A percentile compares a stretch with the other conserved stretches of the same genome.
phyloP scores from a whole-genome alignment of 2,113 vertebrate genomes.

The Cheilinus undulatus region DNA sequence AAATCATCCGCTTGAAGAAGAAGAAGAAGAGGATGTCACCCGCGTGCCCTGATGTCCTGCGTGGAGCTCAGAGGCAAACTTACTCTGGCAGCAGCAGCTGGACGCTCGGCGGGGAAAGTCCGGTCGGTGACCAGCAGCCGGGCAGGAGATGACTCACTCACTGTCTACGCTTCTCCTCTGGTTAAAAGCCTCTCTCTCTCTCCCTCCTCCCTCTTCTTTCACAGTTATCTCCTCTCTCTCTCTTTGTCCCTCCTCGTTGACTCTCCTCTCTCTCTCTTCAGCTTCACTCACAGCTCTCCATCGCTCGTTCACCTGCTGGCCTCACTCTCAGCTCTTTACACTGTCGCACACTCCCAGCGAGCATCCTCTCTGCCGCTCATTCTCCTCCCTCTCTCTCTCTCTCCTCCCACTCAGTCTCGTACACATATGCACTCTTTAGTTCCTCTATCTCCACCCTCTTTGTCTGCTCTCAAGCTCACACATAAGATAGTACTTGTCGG shows the following conservation, averaged over 20 bases:
- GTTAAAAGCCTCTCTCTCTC: constrained; percentile 10
- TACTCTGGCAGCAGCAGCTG: constrained; percentile 55
- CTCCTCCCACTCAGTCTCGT: constrained; percentile 56
- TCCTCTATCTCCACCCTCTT: constrained; percentile 58
- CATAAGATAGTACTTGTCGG: not conserved
- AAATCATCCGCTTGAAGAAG: constrained; percentile 18
- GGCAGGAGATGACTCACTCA: constrained; percentile 66
- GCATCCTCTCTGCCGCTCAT: constrained; percentile 55
- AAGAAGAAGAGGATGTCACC: constrained; percentile 12
- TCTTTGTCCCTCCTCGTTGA: not conserved
- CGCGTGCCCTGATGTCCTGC: constrained; percentile 24
- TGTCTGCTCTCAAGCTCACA: constrained; percentile 36
- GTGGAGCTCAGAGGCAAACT: constrained; percentile 56
- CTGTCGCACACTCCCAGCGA: constrained; percentile 39
- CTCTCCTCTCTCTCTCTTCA: constrained; percentile 8
- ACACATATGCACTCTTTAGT: constrained; percentile 41
- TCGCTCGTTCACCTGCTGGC: constrained; percentile 67
- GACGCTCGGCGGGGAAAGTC: constrained; percentile 49
- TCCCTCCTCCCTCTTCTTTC: not conserved
- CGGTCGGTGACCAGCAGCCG: constrained; percentile 38
- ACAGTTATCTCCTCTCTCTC: constrained; percentile 8
- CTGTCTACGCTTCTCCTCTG: constrained; percentile 36
- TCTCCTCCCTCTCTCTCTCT: constrained; percentile 59
- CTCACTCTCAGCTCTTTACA: constrained; percentile 54
- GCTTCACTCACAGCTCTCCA: constrained; percentile 46